These are phyloP conservation scores for Pelosia muscerda DNA, from an alignment of 2,888 invertebrate genomes.

Conservation along the genomic window DNA sequence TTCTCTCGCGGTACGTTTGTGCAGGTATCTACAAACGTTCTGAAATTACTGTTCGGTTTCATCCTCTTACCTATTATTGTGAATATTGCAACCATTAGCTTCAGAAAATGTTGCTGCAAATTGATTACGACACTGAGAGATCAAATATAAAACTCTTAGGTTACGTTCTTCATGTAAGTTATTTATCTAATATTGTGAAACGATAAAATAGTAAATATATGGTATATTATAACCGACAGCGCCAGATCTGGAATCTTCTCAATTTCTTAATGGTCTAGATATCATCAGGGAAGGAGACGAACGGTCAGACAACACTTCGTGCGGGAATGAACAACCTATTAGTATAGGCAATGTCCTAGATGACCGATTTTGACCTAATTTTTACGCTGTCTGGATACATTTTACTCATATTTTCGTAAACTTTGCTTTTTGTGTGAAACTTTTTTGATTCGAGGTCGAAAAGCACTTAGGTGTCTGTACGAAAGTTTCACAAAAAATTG, in stretches of 20 bases:
- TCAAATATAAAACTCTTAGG: constrained; percentile 18
- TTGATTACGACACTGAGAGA: background rate
- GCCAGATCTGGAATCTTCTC: constrained; percentile 65
- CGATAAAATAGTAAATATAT: constrained; percentile 70
- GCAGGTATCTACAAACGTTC: constrained; percentile 24
- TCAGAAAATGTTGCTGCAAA: no score
- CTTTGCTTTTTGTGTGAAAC: constrained; percentile 24
- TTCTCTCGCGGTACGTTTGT: constrained; percentile 27
- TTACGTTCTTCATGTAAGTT: constrained; percentile 40
- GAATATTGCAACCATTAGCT: no score
- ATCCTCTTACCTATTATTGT: background rate
- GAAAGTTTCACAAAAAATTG: background rate
- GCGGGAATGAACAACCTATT: constrained; percentile 56
- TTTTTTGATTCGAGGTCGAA: constrained; percentile 5
- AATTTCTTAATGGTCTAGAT: constrained; percentile 71
- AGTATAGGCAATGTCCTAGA: constrained; percentile 55
- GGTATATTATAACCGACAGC: constrained; percentile 57
- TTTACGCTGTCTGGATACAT: constrained; percentile 48
- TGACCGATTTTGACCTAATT: constrained; percentile 58
- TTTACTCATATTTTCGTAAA: constrained; percentile 49
- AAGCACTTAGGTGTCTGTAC: background rate
- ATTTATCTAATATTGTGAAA: constrained; percentile 55
- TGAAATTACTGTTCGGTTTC: constrained; percentile 20
- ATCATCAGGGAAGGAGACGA: constrained; percentile 49
- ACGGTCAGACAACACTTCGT: constrained; percentile 39